Base-by-base conservation (phyloP, 2,797 vertebrate species). In the Clarias platycephalus region DNA sequence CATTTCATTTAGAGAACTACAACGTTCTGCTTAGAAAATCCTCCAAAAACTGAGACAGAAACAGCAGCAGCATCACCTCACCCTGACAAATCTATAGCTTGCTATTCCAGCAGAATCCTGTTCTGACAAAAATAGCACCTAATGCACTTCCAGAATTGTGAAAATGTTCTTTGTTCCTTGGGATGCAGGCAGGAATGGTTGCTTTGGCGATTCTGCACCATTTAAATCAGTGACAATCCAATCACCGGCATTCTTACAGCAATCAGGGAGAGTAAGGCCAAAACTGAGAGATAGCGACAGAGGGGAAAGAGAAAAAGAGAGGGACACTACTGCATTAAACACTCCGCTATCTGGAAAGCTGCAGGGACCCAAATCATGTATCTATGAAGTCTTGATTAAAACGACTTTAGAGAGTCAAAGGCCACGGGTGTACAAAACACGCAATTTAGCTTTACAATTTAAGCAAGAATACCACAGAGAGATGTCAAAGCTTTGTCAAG, bases 341-440 rank as follows among this genome's bases (percentile, higher is more conserved):
- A 85, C 84, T 75, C 74, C 70, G 77, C 84, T 87, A 88, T 85
- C 88, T 88, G 83, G 77, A 88, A 86, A 94, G 89, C 86, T 89
- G 86, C 84, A 91, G 87, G 90, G 82, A 91, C 91, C 91, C 87
- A 91, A 93, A 93, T 93, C 89, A 90, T 86, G 88, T 91, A 91
- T 91, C 87, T 90, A 79, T 91, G 89, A 92, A 93, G 91, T 88
- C 91, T 94, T 94, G 92, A 95, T 93, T 94, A 94, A 92, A 93
- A 93, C 82, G 90, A 91, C 92, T 92, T 91, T 89, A 90, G 84
- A 89, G 90, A 92, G 91, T 92, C 89, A 93, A 93, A 91, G 82
- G 82, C 86, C 60, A 28, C 79, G 88, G 86, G 85, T 84, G 22
- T 84, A 88, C 90, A 92, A 91, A 87, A 89, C 88, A 86, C 83